Evolutionary conservation across 2,888 invertebrate genomes (phyloP).

Genomic region (Spilarctia lutea): DNA sequence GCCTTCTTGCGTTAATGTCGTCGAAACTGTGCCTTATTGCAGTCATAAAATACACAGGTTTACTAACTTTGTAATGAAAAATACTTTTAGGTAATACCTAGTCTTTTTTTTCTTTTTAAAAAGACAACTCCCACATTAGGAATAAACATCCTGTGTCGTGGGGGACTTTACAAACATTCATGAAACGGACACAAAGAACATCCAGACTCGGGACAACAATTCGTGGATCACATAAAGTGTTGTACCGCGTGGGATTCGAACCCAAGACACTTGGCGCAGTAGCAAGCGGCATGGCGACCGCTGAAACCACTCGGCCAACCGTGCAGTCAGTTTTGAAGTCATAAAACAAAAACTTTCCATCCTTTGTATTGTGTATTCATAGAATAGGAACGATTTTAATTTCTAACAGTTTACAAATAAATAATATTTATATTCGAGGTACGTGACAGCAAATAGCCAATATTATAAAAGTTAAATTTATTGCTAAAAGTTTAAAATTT

Average conservation of each 20-base stretch:
- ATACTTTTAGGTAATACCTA: background rate
- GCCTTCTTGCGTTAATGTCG: conserved; percentile 8
- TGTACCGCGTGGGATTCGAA: too few species aligned
- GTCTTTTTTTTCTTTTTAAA: too few species aligned
- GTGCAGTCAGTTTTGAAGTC: too few species aligned
- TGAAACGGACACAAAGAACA: too few species aligned
- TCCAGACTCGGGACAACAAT: too few species aligned
- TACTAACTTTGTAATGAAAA: background rate
- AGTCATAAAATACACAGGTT: conserved; percentile 2
- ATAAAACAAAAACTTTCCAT: background rate
- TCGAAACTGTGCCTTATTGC: conserved; percentile 5
- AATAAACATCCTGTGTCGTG: too few species aligned
- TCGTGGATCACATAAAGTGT: too few species aligned
- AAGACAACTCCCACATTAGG: too few species aligned
- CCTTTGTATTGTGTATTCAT: background rate
- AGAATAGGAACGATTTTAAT: background rate
- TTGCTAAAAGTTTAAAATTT: background rate
- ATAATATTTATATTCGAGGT: background rate
- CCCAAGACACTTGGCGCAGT: too few species aligned
- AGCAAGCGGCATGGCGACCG: too few species aligned
- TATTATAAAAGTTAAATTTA: background rate
- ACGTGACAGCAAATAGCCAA: background rate
- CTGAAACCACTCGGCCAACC: too few species aligned
- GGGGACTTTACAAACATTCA: too few species aligned
- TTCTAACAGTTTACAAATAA: background rate